Evolutionary conservation across 2,113 vertebrate species (phyloP).

Genomic region (Pelobates fuscus): DNA sequence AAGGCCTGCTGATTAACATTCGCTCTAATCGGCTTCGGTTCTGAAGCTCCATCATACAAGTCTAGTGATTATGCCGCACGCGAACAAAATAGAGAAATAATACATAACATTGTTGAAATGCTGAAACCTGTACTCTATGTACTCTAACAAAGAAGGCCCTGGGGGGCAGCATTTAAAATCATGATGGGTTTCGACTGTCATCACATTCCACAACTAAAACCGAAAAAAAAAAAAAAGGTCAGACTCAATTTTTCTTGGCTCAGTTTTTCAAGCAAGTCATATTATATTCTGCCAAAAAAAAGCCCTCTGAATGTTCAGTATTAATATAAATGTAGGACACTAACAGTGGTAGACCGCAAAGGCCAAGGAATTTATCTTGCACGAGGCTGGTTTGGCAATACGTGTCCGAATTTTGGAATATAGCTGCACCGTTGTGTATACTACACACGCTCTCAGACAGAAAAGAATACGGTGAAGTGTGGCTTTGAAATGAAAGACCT

Average conservation of each 20-base stretch:
- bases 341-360: conserved; percentile 65
- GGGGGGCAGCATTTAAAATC: conserved; percentile 63
- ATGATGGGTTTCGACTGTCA: conserved; percentile 65
- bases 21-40: background rate
- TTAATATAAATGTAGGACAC: conserved; percentile 66
- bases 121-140: conserved; percentile 54
- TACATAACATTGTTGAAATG: conserved; percentile 45
- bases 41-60: background rate
- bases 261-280: conserved; percentile 60
- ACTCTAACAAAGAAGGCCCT: conserved; percentile 61
- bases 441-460: conserved; percentile 48
- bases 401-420: conserved; percentile 53
- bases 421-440: conserved; percentile 60
- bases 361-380: conserved; percentile 66
- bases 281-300: conserved; percentile 67
- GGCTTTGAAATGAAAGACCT: conserved; percentile 12
- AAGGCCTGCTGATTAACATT: background rate
- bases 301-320: conserved; percentile 61
- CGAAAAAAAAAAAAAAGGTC: conserved; percentile 63
- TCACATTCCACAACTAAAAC: conserved; percentile 65
- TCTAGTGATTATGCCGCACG: background rate
- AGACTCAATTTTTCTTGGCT: conserved; percentile 66
- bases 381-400: conserved; percentile 60
- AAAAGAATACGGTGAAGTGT: background rate
- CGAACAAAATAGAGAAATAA: conserved; percentile 48